phyloP scores from a whole-genome alignment of 2,113 vertebrate genomes.

The Tragelaphus imberbis region DNA sequence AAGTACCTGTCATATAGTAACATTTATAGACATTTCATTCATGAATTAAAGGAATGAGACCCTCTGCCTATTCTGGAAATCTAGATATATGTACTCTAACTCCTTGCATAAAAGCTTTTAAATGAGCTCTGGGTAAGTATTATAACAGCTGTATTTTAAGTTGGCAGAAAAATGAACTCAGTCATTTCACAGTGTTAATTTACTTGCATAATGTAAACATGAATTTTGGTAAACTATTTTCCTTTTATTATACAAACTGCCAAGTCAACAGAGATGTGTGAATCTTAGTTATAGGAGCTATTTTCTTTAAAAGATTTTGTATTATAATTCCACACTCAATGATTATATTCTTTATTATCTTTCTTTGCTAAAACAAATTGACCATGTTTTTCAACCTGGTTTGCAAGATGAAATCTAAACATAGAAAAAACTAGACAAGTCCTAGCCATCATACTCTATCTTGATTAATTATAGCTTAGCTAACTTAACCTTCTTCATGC shows the following conservation, averaged over 20 bases:
- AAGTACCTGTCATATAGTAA: neutral
- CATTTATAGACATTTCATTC: neutral
- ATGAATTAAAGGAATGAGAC: neutral
- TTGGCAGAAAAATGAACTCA: neutral
- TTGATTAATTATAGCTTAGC: neutral
- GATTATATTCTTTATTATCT: neutral
- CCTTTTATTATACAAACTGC: conserved; percentile 7
- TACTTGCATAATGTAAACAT: neutral
- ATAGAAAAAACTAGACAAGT: neutral
- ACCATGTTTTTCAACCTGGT: neutral
- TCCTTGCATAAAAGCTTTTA: neutral
- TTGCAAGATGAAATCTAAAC: neutral
- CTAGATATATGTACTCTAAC: neutral
- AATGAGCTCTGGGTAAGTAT: neutral
- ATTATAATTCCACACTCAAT: neutral
- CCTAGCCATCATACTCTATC: neutral
- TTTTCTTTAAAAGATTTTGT: neutral
- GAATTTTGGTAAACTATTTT: neutral
- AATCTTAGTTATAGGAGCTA: neutral
- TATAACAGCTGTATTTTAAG: conserved; percentile 13
- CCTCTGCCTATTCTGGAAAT: neutral
- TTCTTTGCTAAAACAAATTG: neutral
- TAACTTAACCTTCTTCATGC: neutral
- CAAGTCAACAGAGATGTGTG: neutral
- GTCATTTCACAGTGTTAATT: neutral